Base-by-base conservation (phyloP, 1,140 invertebrate species). In the Microplitis demolitor region DNA sequence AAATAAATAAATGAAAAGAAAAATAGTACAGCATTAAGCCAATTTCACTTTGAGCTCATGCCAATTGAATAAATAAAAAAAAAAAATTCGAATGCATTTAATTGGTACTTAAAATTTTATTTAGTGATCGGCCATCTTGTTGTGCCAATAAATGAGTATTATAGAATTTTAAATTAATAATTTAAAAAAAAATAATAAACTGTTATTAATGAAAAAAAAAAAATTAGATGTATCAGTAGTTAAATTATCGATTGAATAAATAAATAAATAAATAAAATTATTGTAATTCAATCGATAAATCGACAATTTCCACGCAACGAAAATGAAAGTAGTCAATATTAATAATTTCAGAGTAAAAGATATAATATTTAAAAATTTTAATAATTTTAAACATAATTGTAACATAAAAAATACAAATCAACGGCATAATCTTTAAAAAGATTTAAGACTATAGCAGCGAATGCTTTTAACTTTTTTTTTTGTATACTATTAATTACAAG, bases 241-340 rank as follows among this genome's bases (percentile, higher is more conserved):
- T n/a, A 54, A 54, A 54, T 54, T 54, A 54, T 54, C 53, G 53
- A 54, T 54, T 54, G 53, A 6, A 45, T 3, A 45, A 54, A 54
- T 54, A 54, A 6, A 45, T 3, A 45, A 54, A 54, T 54, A 54
- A n/a, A 54, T 5, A 14, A 69, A 76, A 69, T 73, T 72, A 66
- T 69, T 54, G 13, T n/a, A 4, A 53, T 13, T 76, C 61, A 63
- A 72, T 67, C 14, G 16, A 75, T 63, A 62, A 76, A 24, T 24
- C 24, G 24, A 78, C 69, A 78, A 79, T 78, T 79, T 68, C 68
- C 74, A 78, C 76, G 79, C 80, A 82, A 82, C 80, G 80, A 82
- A 82, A 76, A 79, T 82, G 80, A 82, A 82, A 82, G 80, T 82
- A 82, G 80, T 81, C 79, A 79, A 80, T 81, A 80, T 24, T 24